phyloP scores from a whole-genome alignment of 2,113 vertebrate genomes.

The Falco punctatus region DNA sequence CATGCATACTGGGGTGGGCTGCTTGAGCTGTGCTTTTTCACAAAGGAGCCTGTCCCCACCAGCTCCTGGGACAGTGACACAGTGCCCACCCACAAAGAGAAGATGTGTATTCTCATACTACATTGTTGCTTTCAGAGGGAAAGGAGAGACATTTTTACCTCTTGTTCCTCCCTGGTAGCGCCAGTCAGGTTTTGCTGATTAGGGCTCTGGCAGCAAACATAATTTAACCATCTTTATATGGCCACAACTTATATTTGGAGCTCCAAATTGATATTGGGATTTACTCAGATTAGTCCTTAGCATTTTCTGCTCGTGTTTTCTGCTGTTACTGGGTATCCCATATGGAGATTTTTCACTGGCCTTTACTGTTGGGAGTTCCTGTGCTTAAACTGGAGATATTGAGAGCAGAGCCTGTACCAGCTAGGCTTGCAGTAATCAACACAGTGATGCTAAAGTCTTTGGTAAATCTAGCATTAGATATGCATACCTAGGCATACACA shows the following conservation, averaged over 20 bases:
- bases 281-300: not conserved
- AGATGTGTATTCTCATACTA: not conserved
- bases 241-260: not conserved
- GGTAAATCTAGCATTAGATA: not conserved
- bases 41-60: not conserved
- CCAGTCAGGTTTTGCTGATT: not conserved
- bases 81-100: not conserved
- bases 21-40: not conserved
- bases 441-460: not conserved
- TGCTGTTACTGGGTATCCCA: not conserved
- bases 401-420: not conserved
- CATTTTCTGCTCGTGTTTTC: not conserved
- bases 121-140: not conserved
- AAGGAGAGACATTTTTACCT: not conserved
- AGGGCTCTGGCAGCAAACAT: not conserved
- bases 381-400: not conserved
- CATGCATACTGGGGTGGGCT: accelerated
- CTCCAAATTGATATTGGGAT: not conserved
- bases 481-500: not conserved
- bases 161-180: not conserved
- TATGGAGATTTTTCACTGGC: not conserved
- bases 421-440: not conserved
- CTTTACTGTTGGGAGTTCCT: not conserved
- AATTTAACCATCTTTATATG: not conserved
- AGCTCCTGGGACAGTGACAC: not conserved